A percentile compares a stretch with the other conserved stretches of the same genome.
These are phyloP conservation scores for Cosmia trapezina DNA, from an alignment of 2,888 invertebrate species.

Conservation along the genomic window DNA sequence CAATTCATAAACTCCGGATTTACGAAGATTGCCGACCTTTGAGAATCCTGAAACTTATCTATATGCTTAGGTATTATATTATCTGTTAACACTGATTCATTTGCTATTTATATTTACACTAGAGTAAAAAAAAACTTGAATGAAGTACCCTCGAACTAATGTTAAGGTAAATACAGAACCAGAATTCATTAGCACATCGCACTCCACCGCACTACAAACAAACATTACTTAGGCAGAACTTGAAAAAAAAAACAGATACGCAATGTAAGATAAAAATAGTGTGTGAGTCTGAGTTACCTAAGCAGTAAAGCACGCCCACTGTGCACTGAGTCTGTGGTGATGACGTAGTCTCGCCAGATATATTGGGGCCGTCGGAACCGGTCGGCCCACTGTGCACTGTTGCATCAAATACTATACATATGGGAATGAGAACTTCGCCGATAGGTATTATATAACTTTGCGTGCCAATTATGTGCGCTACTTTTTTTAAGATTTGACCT, in stretches of 20 bases:
- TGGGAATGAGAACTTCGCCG: constrained; percentile 72
- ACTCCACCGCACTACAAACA: constrained; percentile 25
- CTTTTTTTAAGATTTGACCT: constrained; percentile 43
- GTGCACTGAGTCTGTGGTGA: constrained; percentile 69
- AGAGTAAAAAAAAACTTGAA: not conserved
- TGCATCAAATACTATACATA: constrained; percentile 83
- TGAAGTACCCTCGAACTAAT: constrained; percentile 8
- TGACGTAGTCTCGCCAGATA: constrained; percentile 75
- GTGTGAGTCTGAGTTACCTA: constrained; percentile 47
- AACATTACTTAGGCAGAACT: constrained; percentile 52
- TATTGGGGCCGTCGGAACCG: constrained; percentile 83
- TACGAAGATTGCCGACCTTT: not conserved
- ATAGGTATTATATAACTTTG: constrained; percentile 74
- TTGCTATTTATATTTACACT: constrained; percentile 2
- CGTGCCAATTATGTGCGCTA: constrained; percentile 59
- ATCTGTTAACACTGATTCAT: not conserved
- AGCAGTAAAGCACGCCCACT: constrained; percentile 71
- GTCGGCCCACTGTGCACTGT: constrained; percentile 79
- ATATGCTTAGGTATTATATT: not conserved
- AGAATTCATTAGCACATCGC: constrained; percentile 32
- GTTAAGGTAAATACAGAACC: constrained; percentile 26
- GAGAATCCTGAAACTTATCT: not conserved
- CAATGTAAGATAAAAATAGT: constrained; percentile 45
- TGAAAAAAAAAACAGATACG: constrained; percentile 38
- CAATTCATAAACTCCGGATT: constrained; percentile 15